phyloP scores from a whole-genome alignment of 1,140 invertebrate genomes.

The Ceratosolen fusciceps region DNA sequence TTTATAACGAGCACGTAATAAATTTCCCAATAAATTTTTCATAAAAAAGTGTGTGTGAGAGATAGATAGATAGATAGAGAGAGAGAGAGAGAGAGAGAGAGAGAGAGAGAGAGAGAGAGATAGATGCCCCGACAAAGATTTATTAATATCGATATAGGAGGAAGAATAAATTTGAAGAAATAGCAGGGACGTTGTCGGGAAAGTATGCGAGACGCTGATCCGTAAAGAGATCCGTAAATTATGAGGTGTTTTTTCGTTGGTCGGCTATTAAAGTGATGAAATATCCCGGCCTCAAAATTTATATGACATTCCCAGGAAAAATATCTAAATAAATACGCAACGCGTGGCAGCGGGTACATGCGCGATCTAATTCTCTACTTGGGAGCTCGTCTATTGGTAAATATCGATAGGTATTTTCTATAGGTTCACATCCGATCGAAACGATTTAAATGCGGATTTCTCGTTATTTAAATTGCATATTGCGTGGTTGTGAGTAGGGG shows the following conservation, averaged over 20 bases:
- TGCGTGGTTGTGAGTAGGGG: too few relatives aligned
- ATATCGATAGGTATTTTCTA: too few relatives aligned
- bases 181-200: not conserved
- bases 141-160: not conserved
- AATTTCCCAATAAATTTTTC: not conserved
- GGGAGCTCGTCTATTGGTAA: too few relatives aligned
- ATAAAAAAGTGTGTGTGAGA: too few relatives aligned
- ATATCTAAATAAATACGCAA: not conserved
- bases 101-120: too few relatives aligned
- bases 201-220: not conserved
- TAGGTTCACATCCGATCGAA: too few relatives aligned
- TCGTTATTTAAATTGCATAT: too few relatives aligned
- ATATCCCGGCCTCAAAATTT: constrained; percentile 32
- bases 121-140: not conserved
- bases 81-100: too few relatives aligned
- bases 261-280: not conserved
- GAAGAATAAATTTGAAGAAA: not conserved
- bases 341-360: too few relatives aligned
- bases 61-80: too few relatives aligned
- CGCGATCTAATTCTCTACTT: not conserved
- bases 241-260: not conserved
- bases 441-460: too few relatives aligned
- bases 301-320: constrained; percentile 14
- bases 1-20: not conserved
- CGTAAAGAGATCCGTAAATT: not conserved